Evolutionary conservation across 37 sponge, comb jelly and placozoan genomes (phyloP).

Genomic region (Theonella swinhoei): DNA sequence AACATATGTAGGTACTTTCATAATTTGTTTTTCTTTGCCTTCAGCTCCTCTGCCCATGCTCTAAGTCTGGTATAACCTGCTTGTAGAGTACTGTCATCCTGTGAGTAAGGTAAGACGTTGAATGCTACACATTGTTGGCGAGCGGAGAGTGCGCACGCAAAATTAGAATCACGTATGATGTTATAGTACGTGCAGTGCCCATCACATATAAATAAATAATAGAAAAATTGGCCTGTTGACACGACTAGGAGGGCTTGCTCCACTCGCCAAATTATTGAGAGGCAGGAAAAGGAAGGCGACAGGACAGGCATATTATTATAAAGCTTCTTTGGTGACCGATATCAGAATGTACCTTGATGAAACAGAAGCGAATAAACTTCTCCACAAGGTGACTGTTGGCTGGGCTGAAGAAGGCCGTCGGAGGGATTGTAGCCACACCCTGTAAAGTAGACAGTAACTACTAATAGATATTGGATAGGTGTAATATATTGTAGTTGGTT

Average conservation of each 20-base stretch:
- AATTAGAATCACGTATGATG: too few relatives aligned
- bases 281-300: too few relatives aligned
- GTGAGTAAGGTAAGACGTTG: too few relatives aligned
- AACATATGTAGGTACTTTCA: too few relatives aligned
- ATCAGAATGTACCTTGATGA: constrained; percentile 57
- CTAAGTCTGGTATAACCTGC: constrained; percentile 47
- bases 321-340: too few relatives aligned
- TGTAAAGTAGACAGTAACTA: not conserved
- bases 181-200: too few relatives aligned
- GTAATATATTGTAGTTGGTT: not conserved
- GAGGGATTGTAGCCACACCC: constrained; percentile 89
- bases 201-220: too few relatives aligned
- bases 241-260: too few relatives aligned
- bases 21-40: constrained; percentile 2
- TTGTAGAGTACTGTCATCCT: constrained; percentile 68
- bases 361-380: constrained; percentile 85
- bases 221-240: too few relatives aligned
- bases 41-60: constrained; percentile 48
- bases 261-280: too few relatives aligned
- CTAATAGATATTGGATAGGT: not conserved
- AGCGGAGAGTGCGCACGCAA: not conserved
- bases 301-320: too few relatives aligned
- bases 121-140: not conserved
- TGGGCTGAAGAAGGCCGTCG: constrained; percentile 83
- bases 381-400: constrained; percentile 71